Base-by-base conservation (phyloP, 2,113 vertebrate genomes). In the Saguinus imperator region DNA sequence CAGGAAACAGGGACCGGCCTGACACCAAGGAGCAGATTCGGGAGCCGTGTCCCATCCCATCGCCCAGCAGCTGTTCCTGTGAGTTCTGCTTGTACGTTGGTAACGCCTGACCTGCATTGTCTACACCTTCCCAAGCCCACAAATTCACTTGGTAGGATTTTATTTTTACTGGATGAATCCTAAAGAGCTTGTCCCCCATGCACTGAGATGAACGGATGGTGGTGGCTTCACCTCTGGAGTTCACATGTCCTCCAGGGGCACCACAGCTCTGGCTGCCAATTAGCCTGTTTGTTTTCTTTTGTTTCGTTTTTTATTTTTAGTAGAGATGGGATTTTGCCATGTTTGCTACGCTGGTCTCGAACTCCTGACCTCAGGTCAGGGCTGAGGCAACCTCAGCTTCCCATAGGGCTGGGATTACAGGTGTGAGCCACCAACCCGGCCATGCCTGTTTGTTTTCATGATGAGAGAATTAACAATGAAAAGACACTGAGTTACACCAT, bases 401-500 rank as follows among this genome's bases (percentile, higher is more conserved):
- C 61, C 27, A 29, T 32, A 64, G 61, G 29, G 5, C 61, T 64
- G 61, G 27, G 27, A 64, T 64, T 64, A 64, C 12, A 29, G 12
- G 27, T 6, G 11, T 64, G 61, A 64, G 61, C 61, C 61, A 64
- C 12, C 5, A 27, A 6, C 12, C 61, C 12, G 29, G 61, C 27
- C 61, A 64, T 29, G 61, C 61, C 61, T 1, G 8, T 6, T 40
- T 1, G 17, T 52, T 40, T 11, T 8, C 72, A 18, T 0, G 4
- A 55, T 70, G 37, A 80, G 50, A 37, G 84, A 70, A 21, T 16
- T 40, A 45, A 10, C 25, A 17, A 57, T 1, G 4, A 11, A 14
- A 29, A 29, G 3, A 61, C n/a, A 7, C 14, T 3, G 5, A n/a
- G 8, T 3, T 4, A 5, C 61, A 21, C 3, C 8, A 32, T 10